Percentiles rank a stretch among this genome's conserved stretches.
These are phyloP conservation scores for Dolichotis patagonum DNA, from an alignment of 2,113 vertebrate genomes.

Conservation along the genomic window DNA sequence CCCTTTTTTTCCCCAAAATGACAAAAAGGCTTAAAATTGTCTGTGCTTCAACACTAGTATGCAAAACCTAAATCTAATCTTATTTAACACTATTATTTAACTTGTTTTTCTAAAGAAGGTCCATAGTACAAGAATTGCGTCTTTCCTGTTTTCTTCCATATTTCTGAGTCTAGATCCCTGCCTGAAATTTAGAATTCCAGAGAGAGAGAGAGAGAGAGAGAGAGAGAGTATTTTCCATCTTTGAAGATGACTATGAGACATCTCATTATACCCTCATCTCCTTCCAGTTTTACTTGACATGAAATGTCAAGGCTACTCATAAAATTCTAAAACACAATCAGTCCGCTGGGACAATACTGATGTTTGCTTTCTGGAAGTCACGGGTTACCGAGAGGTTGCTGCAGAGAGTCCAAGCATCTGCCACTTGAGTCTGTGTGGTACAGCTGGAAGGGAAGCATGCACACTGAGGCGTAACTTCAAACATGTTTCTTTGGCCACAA, in stretches of 20 bases:
- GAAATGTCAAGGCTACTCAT: background rate
- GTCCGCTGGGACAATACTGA: background rate
- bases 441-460: background rate
- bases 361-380: background rate
- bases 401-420: background rate
- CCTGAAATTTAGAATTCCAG: background rate
- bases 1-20: background rate
- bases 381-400: background rate
- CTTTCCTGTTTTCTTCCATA: background rate
- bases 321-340: background rate
- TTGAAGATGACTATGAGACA: background rate
- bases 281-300: background rate
- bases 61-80: background rate
- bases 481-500: constrained; percentile 20
- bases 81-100: background rate
- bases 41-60: background rate
- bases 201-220: background rate
- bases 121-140: background rate
- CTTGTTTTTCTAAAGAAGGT: background rate
- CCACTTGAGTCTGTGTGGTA: background rate
- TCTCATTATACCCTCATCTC: background rate
- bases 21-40: background rate
- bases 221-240: background rate
- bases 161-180: background rate
- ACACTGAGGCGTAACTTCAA: constrained; percentile 23